Conservation (phyloP, 2,888 invertebrate species). For the Watsonalla cultraria region DNA sequence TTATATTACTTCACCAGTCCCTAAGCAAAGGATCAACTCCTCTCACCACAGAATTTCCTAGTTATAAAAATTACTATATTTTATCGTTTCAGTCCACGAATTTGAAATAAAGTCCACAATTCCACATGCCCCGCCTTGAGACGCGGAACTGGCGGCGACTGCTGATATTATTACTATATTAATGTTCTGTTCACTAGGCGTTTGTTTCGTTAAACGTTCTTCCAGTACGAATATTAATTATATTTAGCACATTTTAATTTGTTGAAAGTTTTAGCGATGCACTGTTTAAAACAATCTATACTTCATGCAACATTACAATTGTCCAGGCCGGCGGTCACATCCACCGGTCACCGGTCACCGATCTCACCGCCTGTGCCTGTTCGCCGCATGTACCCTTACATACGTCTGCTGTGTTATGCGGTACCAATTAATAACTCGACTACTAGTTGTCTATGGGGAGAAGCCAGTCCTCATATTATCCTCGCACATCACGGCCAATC, state of each 20-base stretch:
- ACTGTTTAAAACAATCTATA: constrained; percentile 75
- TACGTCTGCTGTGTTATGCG: constrained; percentile 53
- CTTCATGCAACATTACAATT: constrained; percentile 67
- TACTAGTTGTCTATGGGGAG: constrained; percentile 77
- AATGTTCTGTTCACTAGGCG: constrained; percentile 75
- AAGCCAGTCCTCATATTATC: constrained; percentile 69
- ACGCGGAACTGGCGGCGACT: constrained; percentile 45
- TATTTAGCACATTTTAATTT: constrained; percentile 76
- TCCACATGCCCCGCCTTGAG: constrained; percentile 54
- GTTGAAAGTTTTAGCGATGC: constrained; percentile 74
- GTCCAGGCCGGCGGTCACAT: constrained; percentile 65
- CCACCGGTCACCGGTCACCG: constrained; percentile 38
- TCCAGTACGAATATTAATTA: constrained; percentile 66
- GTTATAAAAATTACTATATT: constrained; percentile 75
- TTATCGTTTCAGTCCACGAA: constrained; percentile 74
- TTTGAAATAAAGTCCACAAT: constrained; percentile 77
- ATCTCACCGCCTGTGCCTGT: not conserved
- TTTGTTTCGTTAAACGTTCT: constrained; percentile 70
- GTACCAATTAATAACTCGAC: constrained; percentile 68
- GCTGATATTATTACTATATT: constrained; percentile 50
- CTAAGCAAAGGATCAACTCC: constrained; percentile 70
- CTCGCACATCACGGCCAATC: constrained; percentile 50
- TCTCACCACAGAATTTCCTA: constrained; percentile 76
- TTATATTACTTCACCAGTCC: constrained; percentile 55
- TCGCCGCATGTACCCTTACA: constrained; percentile 27